A percentile compares a stretch with the other conserved stretches of the same genome.
Conservation (phyloP, 2,113 vertebrate species). For the Ceyx cyanopectus region DNA sequence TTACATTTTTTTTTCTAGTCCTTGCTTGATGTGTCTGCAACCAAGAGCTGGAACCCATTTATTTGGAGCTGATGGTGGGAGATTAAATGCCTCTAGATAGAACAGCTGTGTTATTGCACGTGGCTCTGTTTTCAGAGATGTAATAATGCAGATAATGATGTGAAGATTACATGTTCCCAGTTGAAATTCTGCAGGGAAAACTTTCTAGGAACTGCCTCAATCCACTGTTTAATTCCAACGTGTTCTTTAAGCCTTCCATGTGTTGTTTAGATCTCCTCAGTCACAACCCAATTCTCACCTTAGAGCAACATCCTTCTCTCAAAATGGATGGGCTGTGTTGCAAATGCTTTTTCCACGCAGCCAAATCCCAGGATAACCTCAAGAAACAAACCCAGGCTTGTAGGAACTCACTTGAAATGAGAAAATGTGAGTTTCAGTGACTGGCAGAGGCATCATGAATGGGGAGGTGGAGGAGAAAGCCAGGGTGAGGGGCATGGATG, state of each 20-base stretch:
- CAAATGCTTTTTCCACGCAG: background rate
- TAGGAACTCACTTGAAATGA: background rate
- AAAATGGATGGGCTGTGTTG: background rate
- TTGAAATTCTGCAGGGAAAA: background rate
- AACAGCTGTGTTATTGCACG: background rate
- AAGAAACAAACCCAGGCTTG: background rate
- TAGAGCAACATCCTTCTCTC: background rate
- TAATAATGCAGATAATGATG: background rate
- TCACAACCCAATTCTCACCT: background rate
- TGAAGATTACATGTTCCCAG: background rate
- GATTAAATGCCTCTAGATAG: background rate
- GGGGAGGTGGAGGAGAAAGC: background rate
- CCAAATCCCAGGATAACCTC: background rate
- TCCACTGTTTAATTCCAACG: background rate
- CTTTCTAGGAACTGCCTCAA: constrained; percentile 1
- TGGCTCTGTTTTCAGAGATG: background rate
- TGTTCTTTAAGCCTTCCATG: background rate
- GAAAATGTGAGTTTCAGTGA: background rate
- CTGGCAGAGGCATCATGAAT: background rate
- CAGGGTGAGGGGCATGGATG: background rate
- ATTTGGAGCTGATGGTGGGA: background rate
- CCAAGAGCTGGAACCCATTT: background rate
- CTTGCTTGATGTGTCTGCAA: background rate
- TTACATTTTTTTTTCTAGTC: background rate
- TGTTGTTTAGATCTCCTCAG: background rate